phyloP scores from a whole-genome alignment of 2,888 invertebrate genomes.

The Gymnoscelis rufifasciata region DNA sequence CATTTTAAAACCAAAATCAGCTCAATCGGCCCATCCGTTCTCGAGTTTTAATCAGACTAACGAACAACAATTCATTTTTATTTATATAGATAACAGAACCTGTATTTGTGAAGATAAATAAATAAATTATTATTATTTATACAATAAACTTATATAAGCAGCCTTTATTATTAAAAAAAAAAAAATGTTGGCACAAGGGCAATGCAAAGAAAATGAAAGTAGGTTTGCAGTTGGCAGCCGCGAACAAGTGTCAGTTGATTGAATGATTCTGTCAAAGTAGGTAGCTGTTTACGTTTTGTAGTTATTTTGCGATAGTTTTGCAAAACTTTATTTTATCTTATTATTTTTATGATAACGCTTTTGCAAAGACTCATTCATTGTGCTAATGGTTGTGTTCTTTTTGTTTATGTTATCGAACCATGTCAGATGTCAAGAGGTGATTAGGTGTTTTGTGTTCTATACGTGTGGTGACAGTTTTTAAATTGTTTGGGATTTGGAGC shows the following conservation, averaged over 20 bases:
- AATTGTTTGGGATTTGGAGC: conserved; percentile 74
- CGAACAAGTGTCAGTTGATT: conserved; percentile 64
- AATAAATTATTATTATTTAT: no score
- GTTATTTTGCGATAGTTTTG: conserved; percentile 76
- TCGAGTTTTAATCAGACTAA: no score
- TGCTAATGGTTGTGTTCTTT: conserved; percentile 58
- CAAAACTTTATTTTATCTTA: conserved; percentile 69
- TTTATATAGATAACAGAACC: no score
- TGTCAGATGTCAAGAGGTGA: conserved; percentile 79
- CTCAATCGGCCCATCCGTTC: no score
- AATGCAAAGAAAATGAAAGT: conserved; percentile 54
- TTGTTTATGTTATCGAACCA: conserved; percentile 49
- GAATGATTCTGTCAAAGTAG: conserved; percentile 73
- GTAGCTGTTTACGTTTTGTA: conserved; percentile 78
- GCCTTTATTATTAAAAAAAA: no score
- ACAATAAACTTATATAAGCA: no score
- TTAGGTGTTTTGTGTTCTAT: conserved; percentile 69
- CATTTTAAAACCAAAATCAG: no score
- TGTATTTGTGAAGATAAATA: no score
- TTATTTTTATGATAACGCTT: conserved; percentile 69
- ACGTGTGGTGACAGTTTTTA: conserved; percentile 73
- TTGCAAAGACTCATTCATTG: conserved; percentile 55
- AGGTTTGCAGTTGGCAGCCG: conserved; percentile 58
- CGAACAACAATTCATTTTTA: no score
- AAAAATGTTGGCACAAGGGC: conserved; percentile 23